Base-by-base conservation (phyloP, 2,888 invertebrate species). In the Argyra leucocephala region DNA sequence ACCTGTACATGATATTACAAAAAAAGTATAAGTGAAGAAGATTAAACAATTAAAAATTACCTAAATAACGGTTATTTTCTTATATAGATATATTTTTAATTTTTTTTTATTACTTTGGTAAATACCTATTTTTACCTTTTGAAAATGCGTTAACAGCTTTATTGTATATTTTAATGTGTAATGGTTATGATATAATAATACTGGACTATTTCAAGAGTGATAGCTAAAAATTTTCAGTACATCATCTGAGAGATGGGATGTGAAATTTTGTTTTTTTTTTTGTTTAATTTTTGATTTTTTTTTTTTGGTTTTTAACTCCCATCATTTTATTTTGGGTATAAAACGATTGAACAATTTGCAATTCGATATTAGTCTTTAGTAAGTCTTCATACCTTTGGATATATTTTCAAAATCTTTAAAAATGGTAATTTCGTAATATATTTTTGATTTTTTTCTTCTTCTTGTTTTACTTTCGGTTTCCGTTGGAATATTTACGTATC, bases 361-460 rank as follows among this genome's bases (percentile, higher is more conserved):
- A 18, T 48, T 48, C n/a, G 18, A 48, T 48, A 48, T 48, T 48
- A 48, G 48, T 48, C 48, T 48, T 48, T 48, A 48, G 48, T 48
- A 12, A 48, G 18, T 18, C 15, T 18, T 48, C 48, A 48, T 18
- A 15, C 48, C 5, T 48, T 48, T 2, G 48, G 48, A 48, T 48
- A 48, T n/a, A n/a, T 48, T n/a, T 48, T 48, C 9, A 48, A 48
- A 48, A 48, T 48, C 48, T 48, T 4, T 48, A 48, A 18, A 48
- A 48, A 48, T 48, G 48, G 48, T 48, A 48, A 31, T 31, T 31
- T 31, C 7, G 31, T 31, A 12, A 12, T 31, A 10, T 31, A 10
- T 31, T 31, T 6, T 31, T 31, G 7, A 6, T 10, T 31, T 31
- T 31, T 31, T 12, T 4, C 31, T 6, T 31, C 9, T 6, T 31